Conservation (phyloP, 1,140 invertebrate species). For the Sinella curviseta region DNA sequence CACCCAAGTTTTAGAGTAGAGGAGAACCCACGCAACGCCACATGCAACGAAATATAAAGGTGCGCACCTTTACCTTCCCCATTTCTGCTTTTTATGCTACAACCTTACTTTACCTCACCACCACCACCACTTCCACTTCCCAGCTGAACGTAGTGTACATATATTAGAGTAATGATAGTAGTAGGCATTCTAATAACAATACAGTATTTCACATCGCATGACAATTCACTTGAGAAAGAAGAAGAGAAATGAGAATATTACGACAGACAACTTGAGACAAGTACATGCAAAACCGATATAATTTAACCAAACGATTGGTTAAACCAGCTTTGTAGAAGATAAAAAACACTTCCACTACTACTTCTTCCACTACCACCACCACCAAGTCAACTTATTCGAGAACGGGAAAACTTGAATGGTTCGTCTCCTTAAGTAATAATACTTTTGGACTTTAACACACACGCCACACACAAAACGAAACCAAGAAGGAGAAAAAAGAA, state of each 20-base stretch:
- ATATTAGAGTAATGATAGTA: not conserved
- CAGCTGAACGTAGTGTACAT: not conserved
- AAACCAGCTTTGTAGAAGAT: not conserved
- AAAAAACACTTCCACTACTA: not conserved
- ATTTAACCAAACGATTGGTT: not conserved
- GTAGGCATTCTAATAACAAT: not conserved
- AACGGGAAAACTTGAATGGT: not conserved
- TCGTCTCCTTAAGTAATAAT: not conserved
- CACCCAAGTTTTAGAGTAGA: not conserved
- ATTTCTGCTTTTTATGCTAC: too few species aligned
- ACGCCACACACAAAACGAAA: not conserved
- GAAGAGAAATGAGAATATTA: constrained; percentile 22
- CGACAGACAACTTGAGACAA: constrained; percentile 9
- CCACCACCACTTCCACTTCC: not conserved
- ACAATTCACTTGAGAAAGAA: constrained; percentile 18
- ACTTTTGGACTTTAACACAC: too few species aligned
- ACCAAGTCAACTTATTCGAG: not conserved
- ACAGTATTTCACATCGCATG: not conserved
- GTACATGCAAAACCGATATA: constrained; percentile 19
- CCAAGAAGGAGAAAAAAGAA: not conserved
- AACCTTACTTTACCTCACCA: too few species aligned
- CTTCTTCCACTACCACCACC: not conserved
- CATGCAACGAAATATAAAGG: not conserved
- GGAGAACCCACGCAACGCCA: not conserved
- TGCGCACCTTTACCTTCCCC: not conserved